These are phyloP conservation scores for Helicolenus hilgendorfi DNA, from an alignment of 2,797 vertebrate species.

Conservation along the genomic window DNA sequence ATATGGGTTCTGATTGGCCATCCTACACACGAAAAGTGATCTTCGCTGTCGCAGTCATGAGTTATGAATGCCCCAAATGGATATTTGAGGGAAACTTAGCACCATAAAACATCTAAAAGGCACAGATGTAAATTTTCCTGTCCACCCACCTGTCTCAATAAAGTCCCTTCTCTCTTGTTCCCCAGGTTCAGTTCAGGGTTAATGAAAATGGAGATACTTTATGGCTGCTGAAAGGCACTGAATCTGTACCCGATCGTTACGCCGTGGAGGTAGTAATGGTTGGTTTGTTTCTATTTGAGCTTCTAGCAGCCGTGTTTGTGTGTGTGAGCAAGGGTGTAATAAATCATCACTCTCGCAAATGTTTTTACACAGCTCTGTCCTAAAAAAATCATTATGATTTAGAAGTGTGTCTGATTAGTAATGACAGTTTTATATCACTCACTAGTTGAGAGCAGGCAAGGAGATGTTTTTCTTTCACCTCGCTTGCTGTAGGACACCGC, in stretches of 20 bases:
- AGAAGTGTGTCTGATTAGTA: slow-evolving; percentile 49
- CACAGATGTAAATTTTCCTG: slow-evolving; percentile 40
- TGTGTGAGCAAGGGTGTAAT: slow-evolving; percentile 7
- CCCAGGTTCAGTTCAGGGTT: slow-evolving; percentile 73
- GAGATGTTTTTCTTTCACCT: slow-evolving; percentile 4
- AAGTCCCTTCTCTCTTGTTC: slow-evolving; percentile 57
- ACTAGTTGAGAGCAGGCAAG: slow-evolving; percentile 4
- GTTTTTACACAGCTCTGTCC: slow-evolving; percentile 49
- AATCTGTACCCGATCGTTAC: slow-evolving; percentile 52
- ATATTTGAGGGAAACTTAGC: slow-evolving; percentile 17
- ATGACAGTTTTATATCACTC: slow-evolving; percentile 48
- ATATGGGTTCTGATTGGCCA: slow-evolving; percentile 15
- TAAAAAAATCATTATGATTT: slow-evolving; percentile 61
- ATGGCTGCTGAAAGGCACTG: slow-evolving; percentile 51
- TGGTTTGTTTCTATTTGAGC: slow-evolving; percentile 60
- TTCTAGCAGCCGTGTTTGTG: background rate
- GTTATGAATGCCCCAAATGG: slow-evolving; percentile 29
- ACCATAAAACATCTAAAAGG: slow-evolving; percentile 58
- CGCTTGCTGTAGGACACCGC: slow-evolving; percentile 7
- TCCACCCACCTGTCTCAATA: slow-evolving; percentile 47
- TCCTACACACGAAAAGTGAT: slow-evolving; percentile 27
- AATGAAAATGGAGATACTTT: slow-evolving; percentile 77
- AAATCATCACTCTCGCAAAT: slow-evolving; percentile 49
- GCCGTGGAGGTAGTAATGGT: slow-evolving; percentile 14
- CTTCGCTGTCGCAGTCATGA: slow-evolving; percentile 36